These are phyloP conservation scores for Collichthys lucidus DNA, from an alignment of 2,113 vertebrate species.

Conservation along the genomic window DNA sequence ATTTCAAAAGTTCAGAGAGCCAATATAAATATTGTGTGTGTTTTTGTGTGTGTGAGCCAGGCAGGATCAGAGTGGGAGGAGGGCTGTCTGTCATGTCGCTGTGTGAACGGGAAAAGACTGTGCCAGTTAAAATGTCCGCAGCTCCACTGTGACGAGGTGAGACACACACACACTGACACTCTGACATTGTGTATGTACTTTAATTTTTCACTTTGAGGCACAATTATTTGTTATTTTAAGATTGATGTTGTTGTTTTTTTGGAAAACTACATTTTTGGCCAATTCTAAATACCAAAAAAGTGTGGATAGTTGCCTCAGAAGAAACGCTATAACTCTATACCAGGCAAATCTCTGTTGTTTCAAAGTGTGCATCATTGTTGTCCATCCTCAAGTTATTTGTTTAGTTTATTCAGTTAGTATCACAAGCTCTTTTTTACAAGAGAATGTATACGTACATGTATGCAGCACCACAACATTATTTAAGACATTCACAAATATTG, in stretches of 20 bases:
- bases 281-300: neutral
- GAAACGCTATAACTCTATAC: neutral
- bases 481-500: too few species aligned
- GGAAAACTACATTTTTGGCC: neutral
- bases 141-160: conserved; percentile 76
- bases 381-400: neutral
- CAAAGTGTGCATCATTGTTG: neutral
- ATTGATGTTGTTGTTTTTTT: too few species aligned
- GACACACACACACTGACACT: conserved; percentile 24
- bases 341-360: neutral
- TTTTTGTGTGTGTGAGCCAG: conserved; percentile 63
- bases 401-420: neutral
- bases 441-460: too few species aligned
- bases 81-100: conserved; percentile 74
- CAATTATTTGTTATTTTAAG: neutral
- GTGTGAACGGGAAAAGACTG: conserved; percentile 73
- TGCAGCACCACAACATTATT: too few species aligned
- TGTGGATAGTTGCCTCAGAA: neutral
- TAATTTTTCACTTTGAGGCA: neutral
- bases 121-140: conserved; percentile 71
- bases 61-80: conserved; percentile 79
- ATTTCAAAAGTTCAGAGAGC: neutral
- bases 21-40: conserved; percentile 19
- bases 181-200: neutral
- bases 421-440: neutral